A percentile compares a stretch with the other conserved stretches of the same genome.
phyloP scores from a whole-genome alignment of 2,888 invertebrate species.

The Carcina quercana region DNA sequence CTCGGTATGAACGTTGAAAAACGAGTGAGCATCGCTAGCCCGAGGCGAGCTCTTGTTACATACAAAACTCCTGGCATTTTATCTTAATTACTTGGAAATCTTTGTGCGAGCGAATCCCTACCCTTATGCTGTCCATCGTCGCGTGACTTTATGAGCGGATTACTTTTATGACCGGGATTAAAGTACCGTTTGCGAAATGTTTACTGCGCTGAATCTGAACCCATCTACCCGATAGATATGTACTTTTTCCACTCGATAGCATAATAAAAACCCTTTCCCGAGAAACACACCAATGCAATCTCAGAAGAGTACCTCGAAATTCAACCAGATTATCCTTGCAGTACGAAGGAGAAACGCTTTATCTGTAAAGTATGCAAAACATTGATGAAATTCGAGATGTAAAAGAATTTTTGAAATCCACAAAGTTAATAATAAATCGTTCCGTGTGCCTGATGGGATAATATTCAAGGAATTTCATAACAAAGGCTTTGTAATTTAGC shows the following conservation, averaged over 20 bases:
- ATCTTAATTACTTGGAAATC: constrained; percentile 73
- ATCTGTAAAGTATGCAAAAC: constrained; percentile 15
- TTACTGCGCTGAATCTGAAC: constrained; percentile 54
- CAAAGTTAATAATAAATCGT: constrained; percentile 42
- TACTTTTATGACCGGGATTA: constrained; percentile 72
- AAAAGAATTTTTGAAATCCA: constrained; percentile 29
- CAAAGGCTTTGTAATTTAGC: constrained; percentile 40
- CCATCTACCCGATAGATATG: constrained; percentile 36
- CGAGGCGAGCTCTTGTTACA: constrained; percentile 41
- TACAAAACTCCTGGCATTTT: constrained; percentile 67
- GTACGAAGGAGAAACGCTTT: constrained; percentile 7
- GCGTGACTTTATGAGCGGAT: constrained; percentile 71
- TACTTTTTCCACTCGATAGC: not conserved
- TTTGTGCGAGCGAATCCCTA: constrained; percentile 67
- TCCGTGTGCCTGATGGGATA: constrained; percentile 32
- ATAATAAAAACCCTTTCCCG: not conserved
- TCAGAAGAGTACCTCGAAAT: constrained; percentile 1
- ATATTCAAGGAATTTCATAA: constrained; percentile 48
- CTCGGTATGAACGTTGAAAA: constrained; percentile 67
- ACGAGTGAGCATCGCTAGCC: constrained; percentile 41
- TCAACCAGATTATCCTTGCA: constrained; percentile 1
- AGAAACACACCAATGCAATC: not conserved
- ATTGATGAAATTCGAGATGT: constrained; percentile 23
- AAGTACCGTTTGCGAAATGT: constrained; percentile 68
- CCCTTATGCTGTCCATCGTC: constrained; percentile 72